Base-by-base conservation (phyloP, 2,888 invertebrate genomes). In the Nemotelus pantherinus region DNA sequence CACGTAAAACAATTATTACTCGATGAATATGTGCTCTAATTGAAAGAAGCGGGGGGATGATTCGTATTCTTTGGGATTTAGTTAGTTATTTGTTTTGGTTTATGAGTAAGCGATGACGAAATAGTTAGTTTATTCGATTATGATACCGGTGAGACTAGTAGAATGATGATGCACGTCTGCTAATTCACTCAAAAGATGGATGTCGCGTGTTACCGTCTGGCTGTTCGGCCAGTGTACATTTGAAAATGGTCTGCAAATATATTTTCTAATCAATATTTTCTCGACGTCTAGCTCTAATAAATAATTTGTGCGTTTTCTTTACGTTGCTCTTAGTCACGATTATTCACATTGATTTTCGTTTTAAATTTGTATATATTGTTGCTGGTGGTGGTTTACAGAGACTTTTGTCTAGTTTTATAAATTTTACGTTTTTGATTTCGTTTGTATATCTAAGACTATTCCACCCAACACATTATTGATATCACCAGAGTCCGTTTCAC, bases 271-370 rank as follows among this genome's bases (percentile, higher is more conserved):
- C 25, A 25, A 25, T 25, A 50, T 50, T 9, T 50, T 7, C 9
- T 50, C 6, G 5, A 50, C 5, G 9, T 39, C 39, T 63, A 63
- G 63, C 4, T 10, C 4, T 57, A 57, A 57, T 72, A 10, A 60
- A 58, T 58, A 58, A 58, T 60, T 74, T 74, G 74, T 74, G 74
- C 74, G 74, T 74, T 71, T 9, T 71, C n/a, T 47, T 74, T 63
- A 50, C 60, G 50, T 60, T 60, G 41, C 50, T 45, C 41, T 74
- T 74, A 63, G 60, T 58, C 48, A 60, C 60, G 63, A 43, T 60
- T 7, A 2, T 70, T 70, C 55, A 41, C 25, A 65, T 39, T 6
- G 3, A 44, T 70, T 55, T 72, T 72, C 44, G 44, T 55, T 58
- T n/a, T 47, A 72, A 47, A 74, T 74, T 25, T 39, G 48, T 68